Evolutionary conservation across 2,797 vertebrate species (phyloP).

Genomic region (Enteromius thamalakanensis): DNA sequence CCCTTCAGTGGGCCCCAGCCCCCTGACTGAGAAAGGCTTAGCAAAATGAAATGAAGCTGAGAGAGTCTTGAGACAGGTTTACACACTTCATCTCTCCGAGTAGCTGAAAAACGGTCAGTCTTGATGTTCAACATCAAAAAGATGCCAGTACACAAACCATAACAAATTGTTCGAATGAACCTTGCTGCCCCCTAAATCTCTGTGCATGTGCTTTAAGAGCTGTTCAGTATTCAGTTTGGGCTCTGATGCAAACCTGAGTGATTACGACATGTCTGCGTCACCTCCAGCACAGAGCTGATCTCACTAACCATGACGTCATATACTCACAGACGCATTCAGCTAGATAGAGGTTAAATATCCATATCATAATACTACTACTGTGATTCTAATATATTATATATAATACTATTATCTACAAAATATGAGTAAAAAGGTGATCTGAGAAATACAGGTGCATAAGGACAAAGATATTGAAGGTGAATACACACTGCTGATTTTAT

Average conservation of each 20-base stretch:
- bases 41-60: neutral
- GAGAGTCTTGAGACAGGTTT: neutral
- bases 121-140: neutral
- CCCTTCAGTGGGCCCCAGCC: neutral
- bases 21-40: neutral
- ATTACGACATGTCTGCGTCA: constrained; percentile 34
- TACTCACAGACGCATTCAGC: constrained; percentile 7
- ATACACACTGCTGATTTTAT: constrained; percentile 12
- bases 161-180: neutral
- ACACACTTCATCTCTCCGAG: neutral
- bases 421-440: neutral
- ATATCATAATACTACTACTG: neutral
- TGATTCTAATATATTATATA: neutral
- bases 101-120: too few relatives aligned
- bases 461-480: neutral
- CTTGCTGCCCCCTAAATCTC: neutral
- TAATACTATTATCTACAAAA: neutral
- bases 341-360: neutral
- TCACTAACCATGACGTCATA: neutral
- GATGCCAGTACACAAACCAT: neutral
- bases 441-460: neutral
- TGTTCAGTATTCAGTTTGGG: constrained; percentile 41
- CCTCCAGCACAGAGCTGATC: constrained; percentile 5
- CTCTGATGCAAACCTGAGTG: constrained; percentile 16
- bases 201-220: neutral